A percentile compares a stretch with the other conserved stretches of the same genome.
phyloP scores from a whole-genome alignment of 23 tunicate species.

The Trididemnum nubilum region DNA sequence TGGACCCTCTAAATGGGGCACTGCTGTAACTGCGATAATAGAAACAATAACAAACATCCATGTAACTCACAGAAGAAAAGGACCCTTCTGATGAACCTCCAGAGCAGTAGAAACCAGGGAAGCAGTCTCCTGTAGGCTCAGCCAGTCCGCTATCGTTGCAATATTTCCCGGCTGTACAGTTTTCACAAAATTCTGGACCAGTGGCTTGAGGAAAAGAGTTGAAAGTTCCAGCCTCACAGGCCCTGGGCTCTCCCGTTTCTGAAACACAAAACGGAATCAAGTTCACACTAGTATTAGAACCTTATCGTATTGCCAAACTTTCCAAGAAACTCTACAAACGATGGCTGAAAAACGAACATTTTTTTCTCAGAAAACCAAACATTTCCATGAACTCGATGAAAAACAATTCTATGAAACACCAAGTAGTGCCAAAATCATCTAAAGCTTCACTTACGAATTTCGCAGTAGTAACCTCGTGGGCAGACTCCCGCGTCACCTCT shows the following conservation, averaged over 20 bases:
- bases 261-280: neutral
- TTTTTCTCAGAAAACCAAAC: too few species aligned
- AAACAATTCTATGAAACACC: too few species aligned
- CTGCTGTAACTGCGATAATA: too few species aligned
- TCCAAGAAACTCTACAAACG: too few species aligned
- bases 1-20: too few species aligned
- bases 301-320: too few species aligned
- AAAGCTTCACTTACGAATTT: slow-evolving; percentile 55
- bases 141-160: slow-evolving; percentile 79
- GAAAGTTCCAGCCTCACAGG: slow-evolving; percentile 80
- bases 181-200: slow-evolving; percentile 40
- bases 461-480: slow-evolving; percentile 88
- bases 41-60: neutral
- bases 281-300: too few species aligned
- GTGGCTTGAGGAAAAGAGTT: slow-evolving; percentile 30
- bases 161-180: slow-evolving; percentile 64
- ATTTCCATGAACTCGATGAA: too few species aligned
- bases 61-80: slow-evolving; percentile 49
- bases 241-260: slow-evolving; percentile 78
- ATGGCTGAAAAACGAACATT: too few species aligned
- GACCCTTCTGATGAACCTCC: slow-evolving; percentile 49
- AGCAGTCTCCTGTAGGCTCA: slow-evolving; percentile 67
- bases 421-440: too few species aligned
- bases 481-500: slow-evolving; percentile 86
- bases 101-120: slow-evolving; percentile 67